A percentile compares a stretch with the other conserved stretches of the same genome.
Conservation (phyloP, 2,888 invertebrate genomes). For the Cheilosia impressa region DNA sequence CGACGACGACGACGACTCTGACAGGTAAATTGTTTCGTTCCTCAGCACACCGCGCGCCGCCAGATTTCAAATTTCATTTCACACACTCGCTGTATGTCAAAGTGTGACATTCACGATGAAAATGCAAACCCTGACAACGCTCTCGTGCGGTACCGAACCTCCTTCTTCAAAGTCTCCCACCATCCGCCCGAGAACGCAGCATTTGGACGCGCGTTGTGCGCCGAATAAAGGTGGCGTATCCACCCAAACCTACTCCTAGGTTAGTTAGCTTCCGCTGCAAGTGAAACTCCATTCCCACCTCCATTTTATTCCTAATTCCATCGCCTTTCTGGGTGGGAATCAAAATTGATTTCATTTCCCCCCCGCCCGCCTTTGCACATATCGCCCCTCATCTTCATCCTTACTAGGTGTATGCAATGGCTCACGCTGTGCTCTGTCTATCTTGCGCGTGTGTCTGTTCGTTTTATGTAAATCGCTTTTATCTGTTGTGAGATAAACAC, state of each 20-base stretch:
- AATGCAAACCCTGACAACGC: slow-evolving; percentile 63
- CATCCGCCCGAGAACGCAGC: slow-evolving; percentile 34
- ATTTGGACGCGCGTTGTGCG: slow-evolving; percentile 34
- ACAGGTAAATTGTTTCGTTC: slow-evolving; percentile 53
- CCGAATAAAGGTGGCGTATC: slow-evolving; percentile 24
- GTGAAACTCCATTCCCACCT: slow-evolving; percentile 1
- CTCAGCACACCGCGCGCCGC: slow-evolving; percentile 30
- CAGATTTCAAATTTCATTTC: slow-evolving; percentile 53
- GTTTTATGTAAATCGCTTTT: slow-evolving; percentile 70
- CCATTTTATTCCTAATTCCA: slow-evolving; percentile 28
- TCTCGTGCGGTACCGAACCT: slow-evolving; percentile 33
- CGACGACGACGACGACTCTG: slow-evolving; percentile 37
- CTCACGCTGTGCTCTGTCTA: neutral
- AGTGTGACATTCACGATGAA: slow-evolving; percentile 50
- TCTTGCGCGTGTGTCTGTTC: slow-evolving; percentile 25
- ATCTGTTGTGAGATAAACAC: slow-evolving; percentile 64
- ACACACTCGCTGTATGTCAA: slow-evolving; percentile 9
- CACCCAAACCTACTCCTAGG: slow-evolving; percentile 6
- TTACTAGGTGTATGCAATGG: slow-evolving; percentile 15
- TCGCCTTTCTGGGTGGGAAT: slow-evolving; percentile 49
- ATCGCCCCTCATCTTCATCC: neutral
- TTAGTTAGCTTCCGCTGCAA: slow-evolving; percentile 45
- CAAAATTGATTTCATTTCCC: slow-evolving; percentile 60
- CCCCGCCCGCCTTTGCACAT: neutral
- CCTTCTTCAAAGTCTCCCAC: slow-evolving; percentile 46